Percentiles rank a stretch among this genome's conserved stretches.
Evolutionary conservation across 1,140 invertebrate species (phyloP).

Genomic region (Brachionus paranguensis): DNA sequence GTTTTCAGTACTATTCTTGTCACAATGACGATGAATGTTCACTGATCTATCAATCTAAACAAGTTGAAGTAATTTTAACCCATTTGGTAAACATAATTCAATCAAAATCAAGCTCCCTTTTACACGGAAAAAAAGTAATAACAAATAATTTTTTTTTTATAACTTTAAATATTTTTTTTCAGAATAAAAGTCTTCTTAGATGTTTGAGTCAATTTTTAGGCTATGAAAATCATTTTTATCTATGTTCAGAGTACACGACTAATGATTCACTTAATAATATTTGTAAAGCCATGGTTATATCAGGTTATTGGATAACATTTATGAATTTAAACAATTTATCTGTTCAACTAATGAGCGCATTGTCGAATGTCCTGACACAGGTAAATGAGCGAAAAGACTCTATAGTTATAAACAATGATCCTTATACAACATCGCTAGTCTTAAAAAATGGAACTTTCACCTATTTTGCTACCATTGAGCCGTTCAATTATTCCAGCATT

Average conservation of each 20-base stretch:
- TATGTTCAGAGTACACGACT: slow-evolving; percentile 47
- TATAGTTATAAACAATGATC: slow-evolving; percentile 42
- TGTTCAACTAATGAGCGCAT: slow-evolving; percentile 47
- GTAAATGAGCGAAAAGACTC: slow-evolving; percentile 41
- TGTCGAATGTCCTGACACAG: slow-evolving; percentile 48
- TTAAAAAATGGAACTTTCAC: slow-evolving; percentile 44
- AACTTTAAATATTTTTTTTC: background rate
- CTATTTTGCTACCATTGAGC: slow-evolving; percentile 44
- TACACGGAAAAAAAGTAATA: slow-evolving; percentile 12
- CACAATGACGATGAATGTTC: background rate
- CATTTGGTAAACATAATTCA: background rate
- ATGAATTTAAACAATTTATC: slow-evolving; percentile 46
- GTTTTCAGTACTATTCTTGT: background rate
- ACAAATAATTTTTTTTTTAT: background rate
- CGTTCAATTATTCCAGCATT: slow-evolving; percentile 45
- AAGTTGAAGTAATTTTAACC: background rate
- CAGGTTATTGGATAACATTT: slow-evolving; percentile 52
- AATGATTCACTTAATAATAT: slow-evolving; percentile 48
- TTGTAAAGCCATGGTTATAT: slow-evolving; percentile 47
- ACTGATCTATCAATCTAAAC: background rate
- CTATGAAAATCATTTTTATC: slow-evolving; percentile 49
- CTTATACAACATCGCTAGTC: slow-evolving; percentile 46
- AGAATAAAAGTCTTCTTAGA: background rate
- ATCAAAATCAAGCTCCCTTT: slow-evolving; percentile 3
- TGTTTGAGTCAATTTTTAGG: slow-evolving; percentile 46